Percentiles rank a stretch among this genome's conserved stretches.
Conservation (phyloP, 2,797 vertebrate species). For the Lepilemur septentrionalis region DNA sequence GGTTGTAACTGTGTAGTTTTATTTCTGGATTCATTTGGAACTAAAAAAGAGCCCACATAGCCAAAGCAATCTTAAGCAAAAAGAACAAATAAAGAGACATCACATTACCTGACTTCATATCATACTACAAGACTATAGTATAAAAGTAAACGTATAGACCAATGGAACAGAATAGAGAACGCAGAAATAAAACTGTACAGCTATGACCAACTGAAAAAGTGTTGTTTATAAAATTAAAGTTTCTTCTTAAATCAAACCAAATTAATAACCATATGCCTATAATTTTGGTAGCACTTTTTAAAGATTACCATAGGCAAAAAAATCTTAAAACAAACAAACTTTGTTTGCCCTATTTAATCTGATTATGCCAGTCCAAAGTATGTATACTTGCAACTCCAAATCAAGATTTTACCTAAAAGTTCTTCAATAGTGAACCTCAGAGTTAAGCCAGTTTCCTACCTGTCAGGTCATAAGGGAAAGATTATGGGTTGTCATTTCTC, state of each 20-base stretch:
- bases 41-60: too few relatives aligned
- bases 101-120: too few relatives aligned
- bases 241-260: neutral
- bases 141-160: too few relatives aligned
- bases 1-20: too few relatives aligned
- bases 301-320: neutral
- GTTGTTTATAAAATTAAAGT: neutral
- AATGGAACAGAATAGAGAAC: too few relatives aligned
- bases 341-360: neutral
- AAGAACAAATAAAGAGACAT: too few relatives aligned
- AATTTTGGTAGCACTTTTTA: neutral
- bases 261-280: neutral
- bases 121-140: too few relatives aligned
- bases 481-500: neutral
- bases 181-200: too few relatives aligned
- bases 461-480: neutral
- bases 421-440: neutral
- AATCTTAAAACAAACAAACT: neutral
- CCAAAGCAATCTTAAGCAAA: too few relatives aligned
- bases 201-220: neutral
- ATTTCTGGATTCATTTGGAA: too few relatives aligned
- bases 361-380: neutral
- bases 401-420: neutral
- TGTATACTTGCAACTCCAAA: neutral
- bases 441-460: neutral